Percentiles rank a stretch among this genome's conserved stretches.
Evolutionary conservation across 1,140 invertebrate genomes (phyloP).

Genomic region (Drosophila neocordata): DNA sequence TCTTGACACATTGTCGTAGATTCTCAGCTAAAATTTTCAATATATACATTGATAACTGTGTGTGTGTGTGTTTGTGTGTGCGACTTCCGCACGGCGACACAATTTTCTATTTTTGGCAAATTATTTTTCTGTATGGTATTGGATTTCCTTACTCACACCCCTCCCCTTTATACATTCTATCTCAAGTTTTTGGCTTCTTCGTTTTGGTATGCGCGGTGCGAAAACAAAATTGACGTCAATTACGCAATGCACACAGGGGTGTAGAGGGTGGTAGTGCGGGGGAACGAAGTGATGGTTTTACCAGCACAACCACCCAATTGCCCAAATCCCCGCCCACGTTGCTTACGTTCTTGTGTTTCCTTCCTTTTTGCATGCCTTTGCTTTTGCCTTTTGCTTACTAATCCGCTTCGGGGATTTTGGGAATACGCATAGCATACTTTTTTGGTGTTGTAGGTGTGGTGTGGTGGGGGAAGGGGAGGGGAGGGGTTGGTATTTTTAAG

Average conservation of each 20-base stretch:
- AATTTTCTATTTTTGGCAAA: slow-evolving; percentile 81
- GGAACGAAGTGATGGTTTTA: neutral
- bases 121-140: slow-evolving; percentile 75
- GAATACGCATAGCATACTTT: slow-evolving; percentile 79
- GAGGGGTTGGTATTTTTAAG: too few relatives aligned
- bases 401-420: slow-evolving; percentile 83
- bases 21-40: slow-evolving; percentile 68
- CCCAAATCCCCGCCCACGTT: neutral
- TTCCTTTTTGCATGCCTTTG: slow-evolving; percentile 28
- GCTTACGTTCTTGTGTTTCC: too few relatives aligned
- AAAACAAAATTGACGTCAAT: slow-evolving; percentile 83
- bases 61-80: neutral
- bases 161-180: too few relatives aligned
- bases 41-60: slow-evolving; percentile 8
- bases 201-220: slow-evolving; percentile 80
- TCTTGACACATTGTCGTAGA: slow-evolving; percentile 62
- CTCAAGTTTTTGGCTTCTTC: slow-evolving; percentile 12
- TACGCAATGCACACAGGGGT: slow-evolving; percentile 71
- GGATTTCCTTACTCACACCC: slow-evolving; percentile 57
- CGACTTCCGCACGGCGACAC: slow-evolving; percentile 58
- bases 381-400: slow-evolving; percentile 41
- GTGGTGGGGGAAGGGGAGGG: neutral
- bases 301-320: slow-evolving; percentile 48
- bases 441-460: slow-evolving; percentile 27
- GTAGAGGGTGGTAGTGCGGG: too few relatives aligned